Conservation (phyloP, 2,113 vertebrate genomes). For the Bostrychus sinensis region DNA sequence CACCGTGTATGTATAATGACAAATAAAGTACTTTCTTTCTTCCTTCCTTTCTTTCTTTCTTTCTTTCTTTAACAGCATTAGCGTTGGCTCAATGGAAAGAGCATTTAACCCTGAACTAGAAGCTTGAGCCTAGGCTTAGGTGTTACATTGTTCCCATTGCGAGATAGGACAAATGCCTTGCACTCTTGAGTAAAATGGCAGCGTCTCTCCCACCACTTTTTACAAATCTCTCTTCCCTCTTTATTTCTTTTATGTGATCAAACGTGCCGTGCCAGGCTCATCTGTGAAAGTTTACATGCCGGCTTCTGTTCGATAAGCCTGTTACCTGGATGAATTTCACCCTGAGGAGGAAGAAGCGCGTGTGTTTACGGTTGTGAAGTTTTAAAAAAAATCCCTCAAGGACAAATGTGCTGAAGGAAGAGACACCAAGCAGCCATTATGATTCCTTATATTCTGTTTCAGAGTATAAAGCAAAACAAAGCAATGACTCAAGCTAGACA, state of each 20-base stretch:
- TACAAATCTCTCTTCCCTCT: conserved; percentile 9
- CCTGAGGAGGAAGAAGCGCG: conserved; percentile 52
- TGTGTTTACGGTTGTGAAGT: conserved; percentile 62
- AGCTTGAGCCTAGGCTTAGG: no score
- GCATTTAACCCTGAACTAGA: no score
- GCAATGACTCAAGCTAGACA: conserved; percentile 67
- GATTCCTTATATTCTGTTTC: conserved; percentile 47
- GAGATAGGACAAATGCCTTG: no score
- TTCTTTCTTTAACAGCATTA: no score
- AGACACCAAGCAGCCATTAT: conserved; percentile 63
- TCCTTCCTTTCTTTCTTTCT: no score
- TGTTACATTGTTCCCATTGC: no score
- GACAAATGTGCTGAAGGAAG: conserved; percentile 65
- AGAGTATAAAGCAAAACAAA: conserved; percentile 59
- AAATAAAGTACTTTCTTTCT: no score
- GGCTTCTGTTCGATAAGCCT: conserved; percentile 61
- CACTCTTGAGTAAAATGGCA: no score
- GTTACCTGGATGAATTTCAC: conserved; percentile 60
- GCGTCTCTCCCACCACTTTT: no score
- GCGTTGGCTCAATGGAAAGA: no score
- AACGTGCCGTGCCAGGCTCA: conserved; percentile 51
- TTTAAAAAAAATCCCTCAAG: conserved; percentile 67
- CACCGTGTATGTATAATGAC: no score
- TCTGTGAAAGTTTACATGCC: conserved; percentile 44
- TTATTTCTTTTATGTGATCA: conserved; percentile 44